Conservation (phyloP, 2,797 vertebrate species). For the Hafferia zeledoni region DNA sequence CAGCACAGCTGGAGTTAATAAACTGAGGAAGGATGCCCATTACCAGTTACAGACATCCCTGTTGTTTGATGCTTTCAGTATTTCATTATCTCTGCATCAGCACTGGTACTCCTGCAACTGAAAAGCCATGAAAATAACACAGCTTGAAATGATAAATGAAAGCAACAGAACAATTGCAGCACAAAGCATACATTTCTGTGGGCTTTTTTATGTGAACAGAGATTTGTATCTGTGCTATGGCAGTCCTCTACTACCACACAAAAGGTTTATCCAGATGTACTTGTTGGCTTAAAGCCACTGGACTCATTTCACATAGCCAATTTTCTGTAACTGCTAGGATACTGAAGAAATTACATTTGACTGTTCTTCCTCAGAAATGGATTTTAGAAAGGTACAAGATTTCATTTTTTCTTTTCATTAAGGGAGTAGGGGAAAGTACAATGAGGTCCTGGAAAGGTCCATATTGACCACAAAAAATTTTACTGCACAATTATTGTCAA, state of each 20-base stretch:
- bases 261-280: conserved; percentile 3
- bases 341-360: background rate
- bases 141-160: conserved; percentile 83
- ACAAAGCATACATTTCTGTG: conserved; percentile 52
- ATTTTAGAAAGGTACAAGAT: background rate
- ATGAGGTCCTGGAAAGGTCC: background rate
- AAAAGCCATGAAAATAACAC: conserved; percentile 79
- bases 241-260: background rate
- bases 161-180: conserved; percentile 57
- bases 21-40: conserved; percentile 90
- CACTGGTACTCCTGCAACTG: conserved; percentile 76
- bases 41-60: conserved; percentile 88
- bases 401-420: background rate
- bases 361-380: background rate
- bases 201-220: conserved; percentile 21
- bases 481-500: background rate
- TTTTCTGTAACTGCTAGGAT: background rate
- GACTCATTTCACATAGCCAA: background rate
- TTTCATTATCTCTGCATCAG: conserved; percentile 96
- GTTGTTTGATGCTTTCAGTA: conserved; percentile 88
- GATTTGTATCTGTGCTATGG: conserved; percentile 43
- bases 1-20: conserved; percentile 92
- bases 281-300: background rate
- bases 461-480: background rate
- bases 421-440: background rate